A percentile compares a stretch with the other conserved stretches of the same genome.
These are phyloP conservation scores for Apis laboriosa DNA, from an alignment of 1,140 invertebrate genomes.

Conservation along the genomic window DNA sequence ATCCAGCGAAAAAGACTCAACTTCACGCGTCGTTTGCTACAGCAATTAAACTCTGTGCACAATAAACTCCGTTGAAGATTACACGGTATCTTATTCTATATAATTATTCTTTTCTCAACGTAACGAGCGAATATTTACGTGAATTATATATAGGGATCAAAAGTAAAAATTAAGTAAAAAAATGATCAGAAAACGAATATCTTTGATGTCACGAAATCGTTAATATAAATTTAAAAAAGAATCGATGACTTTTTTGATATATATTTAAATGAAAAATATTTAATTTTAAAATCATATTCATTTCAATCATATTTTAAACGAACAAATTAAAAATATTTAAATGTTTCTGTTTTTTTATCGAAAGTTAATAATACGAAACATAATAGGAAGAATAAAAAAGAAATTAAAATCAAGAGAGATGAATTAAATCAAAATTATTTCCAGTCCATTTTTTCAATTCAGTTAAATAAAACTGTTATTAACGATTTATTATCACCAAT, in stretches of 20 bases:
- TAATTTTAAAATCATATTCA: too few relatives aligned
- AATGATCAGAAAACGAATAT: not conserved
- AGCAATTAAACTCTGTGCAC: conserved; percentile 25
- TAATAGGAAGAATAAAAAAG: too few relatives aligned
- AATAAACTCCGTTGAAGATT: conserved; percentile 21
- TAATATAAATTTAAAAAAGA: too few relatives aligned
- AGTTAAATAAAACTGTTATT: too few relatives aligned
- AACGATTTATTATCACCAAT: not conserved
- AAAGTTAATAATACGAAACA: too few relatives aligned
- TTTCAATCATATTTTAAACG: not conserved
- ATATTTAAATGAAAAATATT: too few relatives aligned
- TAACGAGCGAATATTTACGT: conserved; percentile 4
- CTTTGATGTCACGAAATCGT: too few relatives aligned
- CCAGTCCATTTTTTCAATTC: too few relatives aligned
- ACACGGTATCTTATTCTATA: not conserved
- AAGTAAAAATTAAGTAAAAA: not conserved
- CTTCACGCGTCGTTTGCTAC: conserved; percentile 29
- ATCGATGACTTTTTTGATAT: too few relatives aligned
- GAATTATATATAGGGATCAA: not conserved
- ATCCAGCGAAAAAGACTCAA: conserved; percentile 4
- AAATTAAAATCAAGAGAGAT: too few relatives aligned
- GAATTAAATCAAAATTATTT: too few relatives aligned
- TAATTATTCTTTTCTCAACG: conserved; percentile 25
- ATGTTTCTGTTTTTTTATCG: too few relatives aligned
- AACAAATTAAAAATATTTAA: not conserved